Conservation (phyloP, 2,113 vertebrate species). For the Apistogramma diplotaenia region DNA sequence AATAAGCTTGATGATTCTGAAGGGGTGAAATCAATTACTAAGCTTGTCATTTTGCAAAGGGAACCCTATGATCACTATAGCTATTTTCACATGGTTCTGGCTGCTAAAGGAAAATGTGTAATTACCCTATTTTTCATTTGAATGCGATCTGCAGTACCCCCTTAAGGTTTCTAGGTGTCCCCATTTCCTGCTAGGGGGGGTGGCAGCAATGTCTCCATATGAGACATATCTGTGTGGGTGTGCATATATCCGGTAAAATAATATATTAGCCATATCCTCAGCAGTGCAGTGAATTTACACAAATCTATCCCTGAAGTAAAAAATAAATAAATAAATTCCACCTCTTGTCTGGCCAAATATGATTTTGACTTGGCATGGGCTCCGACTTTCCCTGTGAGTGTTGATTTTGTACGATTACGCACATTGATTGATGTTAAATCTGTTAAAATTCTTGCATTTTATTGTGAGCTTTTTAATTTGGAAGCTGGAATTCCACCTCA, state of each 20-base stretch:
- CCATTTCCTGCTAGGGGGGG: slow-evolving; percentile 18
- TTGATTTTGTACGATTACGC: too few relatives aligned
- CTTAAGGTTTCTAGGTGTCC: slow-evolving; percentile 40
- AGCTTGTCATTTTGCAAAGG: slow-evolving; percentile 34
- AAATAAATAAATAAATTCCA: slow-evolving; percentile 22
- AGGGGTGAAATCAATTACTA: slow-evolving; percentile 39
- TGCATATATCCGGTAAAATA: slow-evolving; percentile 21
- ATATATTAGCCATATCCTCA: slow-evolving; percentile 33
- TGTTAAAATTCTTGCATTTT: too few relatives aligned
- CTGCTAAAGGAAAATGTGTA: slow-evolving; percentile 41
- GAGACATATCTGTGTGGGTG: slow-evolving; percentile 33
- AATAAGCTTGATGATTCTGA: slow-evolving; percentile 25
- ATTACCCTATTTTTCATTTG: slow-evolving; percentile 53
- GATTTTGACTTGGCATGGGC: too few relatives aligned
- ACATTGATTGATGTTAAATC: too few relatives aligned
- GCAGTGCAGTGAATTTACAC: slow-evolving; percentile 17
- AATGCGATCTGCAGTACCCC: slow-evolving; percentile 24
- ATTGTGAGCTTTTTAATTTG: too few relatives aligned
- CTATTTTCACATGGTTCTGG: slow-evolving; percentile 42
- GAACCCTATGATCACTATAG: slow-evolving; percentile 49
- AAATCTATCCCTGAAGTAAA: not conserved
- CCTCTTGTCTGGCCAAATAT: not conserved
- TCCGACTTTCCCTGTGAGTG: too few relatives aligned
- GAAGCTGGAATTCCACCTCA: too few relatives aligned
- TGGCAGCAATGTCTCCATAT: slow-evolving; percentile 11